phyloP scores from a whole-genome alignment of 1,140 invertebrate species.

The Magallana angulata region DNA sequence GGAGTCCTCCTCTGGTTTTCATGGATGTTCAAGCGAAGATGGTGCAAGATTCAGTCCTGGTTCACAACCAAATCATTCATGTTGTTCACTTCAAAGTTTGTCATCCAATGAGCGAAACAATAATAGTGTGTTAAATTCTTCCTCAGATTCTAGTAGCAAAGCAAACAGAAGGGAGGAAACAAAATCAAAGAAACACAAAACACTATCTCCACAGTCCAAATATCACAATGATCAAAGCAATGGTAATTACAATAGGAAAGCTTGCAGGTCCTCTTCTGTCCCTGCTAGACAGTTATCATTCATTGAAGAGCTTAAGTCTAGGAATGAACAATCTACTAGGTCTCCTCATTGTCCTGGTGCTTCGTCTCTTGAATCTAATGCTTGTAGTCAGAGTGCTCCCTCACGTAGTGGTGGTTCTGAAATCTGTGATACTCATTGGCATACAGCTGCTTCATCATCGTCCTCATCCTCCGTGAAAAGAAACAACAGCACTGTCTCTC shows the following conservation, averaged over 20 bases:
- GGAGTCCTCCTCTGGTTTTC: not conserved
- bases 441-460: not conserved
- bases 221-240: constrained; percentile 32
- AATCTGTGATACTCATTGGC: constrained; percentile 29
- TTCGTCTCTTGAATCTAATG: not conserved
- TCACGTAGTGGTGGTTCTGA: not conserved
- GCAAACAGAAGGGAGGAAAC: not conserved
- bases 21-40: constrained; percentile 13
- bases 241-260: constrained; percentile 23
- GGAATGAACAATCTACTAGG: not conserved
- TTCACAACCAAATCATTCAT: constrained; percentile 13
- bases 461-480: not conserved
- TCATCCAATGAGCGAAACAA: constrained; percentile 1
- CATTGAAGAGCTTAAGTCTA: constrained; percentile 31
- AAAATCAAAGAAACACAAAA: not conserved
- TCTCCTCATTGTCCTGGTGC: not conserved
- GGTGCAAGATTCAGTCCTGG: constrained; percentile 24
- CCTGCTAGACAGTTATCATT: constrained; percentile 15
- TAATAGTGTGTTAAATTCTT: not conserved
- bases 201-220: constrained; percentile 11
- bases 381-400: constrained; percentile 4
- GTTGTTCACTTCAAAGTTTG: not conserved
- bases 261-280: not conserved
- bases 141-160: not conserved
- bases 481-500: constrained; percentile 23